Conservation (phyloP, 2,797 vertebrate species). For the Huso huso region DNA sequence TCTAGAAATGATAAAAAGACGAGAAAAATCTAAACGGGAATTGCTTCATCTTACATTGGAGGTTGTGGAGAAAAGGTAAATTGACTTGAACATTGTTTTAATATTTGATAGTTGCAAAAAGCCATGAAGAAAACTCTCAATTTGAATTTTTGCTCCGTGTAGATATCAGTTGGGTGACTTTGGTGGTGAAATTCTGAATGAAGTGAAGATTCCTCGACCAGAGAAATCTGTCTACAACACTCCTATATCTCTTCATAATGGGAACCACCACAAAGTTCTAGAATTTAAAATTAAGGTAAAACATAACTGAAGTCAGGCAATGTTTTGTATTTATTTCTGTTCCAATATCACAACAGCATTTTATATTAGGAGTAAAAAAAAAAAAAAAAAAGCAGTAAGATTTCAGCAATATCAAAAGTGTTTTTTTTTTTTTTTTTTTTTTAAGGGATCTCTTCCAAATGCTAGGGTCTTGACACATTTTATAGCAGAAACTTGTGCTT, state of each 20-base stretch:
- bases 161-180: conserved; percentile 86
- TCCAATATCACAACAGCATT: too few relatives aligned
- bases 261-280: conserved; percentile 70
- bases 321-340: neutral
- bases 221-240: conserved; percentile 69
- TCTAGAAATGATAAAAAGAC: conserved; percentile 72
- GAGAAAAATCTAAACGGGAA: conserved; percentile 70
- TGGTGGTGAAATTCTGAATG: conserved; percentile 78
- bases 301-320: conserved; percentile 4
- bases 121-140: neutral
- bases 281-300: conserved; percentile 80
- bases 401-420: neutral
- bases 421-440: conserved; percentile 3
- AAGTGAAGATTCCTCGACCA: conserved; percentile 71
- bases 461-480: too few relatives aligned
- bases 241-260: conserved; percentile 65
- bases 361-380: too few relatives aligned
- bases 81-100: too few relatives aligned
- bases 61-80: conserved; percentile 72
- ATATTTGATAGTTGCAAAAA: too few relatives aligned
- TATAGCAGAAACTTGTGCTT: too few relatives aligned
- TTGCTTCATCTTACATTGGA: conserved; percentile 69
- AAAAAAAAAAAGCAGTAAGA: too few relatives aligned
- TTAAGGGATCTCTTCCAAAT: neutral
- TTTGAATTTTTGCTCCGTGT: conserved; percentile 6